These are phyloP conservation scores for Cherax quadricarinatus DNA, from an alignment of 1,140 invertebrate species.

Conservation along the genomic window DNA sequence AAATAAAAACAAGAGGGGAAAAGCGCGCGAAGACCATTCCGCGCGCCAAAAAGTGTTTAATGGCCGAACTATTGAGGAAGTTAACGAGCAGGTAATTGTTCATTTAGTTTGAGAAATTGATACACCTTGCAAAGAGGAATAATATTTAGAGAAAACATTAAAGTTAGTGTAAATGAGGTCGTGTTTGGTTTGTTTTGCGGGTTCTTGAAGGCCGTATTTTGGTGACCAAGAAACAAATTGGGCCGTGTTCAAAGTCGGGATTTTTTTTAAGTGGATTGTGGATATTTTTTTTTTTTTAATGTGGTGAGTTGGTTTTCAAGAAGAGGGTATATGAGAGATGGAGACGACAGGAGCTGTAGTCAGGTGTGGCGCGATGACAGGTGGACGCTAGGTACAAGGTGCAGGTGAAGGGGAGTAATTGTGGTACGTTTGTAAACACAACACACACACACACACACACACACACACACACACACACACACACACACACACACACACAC, in stretches of 20 bases:
- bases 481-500: slow-evolving; percentile 3
- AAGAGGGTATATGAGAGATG: background rate
- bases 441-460: slow-evolving; percentile 19
- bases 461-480: slow-evolving; percentile 31
- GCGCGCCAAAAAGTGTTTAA: background rate
- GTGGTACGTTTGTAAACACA: background rate
- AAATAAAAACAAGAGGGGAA: background rate
- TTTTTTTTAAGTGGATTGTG: background rate
- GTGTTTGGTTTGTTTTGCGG: background rate
- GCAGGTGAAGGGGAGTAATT: background rate
- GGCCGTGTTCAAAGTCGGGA: background rate
- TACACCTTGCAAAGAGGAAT: background rate
- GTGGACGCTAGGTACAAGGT: background rate
- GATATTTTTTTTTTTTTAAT: background rate
- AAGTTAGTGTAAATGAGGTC: background rate
- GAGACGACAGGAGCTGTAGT: background rate
- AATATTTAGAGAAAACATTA: background rate
- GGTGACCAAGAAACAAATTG: background rate
- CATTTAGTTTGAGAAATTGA: slow-evolving; percentile 8
- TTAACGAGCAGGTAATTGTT: slow-evolving; percentile 10
- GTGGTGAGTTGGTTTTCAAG: background rate
- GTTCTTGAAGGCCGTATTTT: background rate
- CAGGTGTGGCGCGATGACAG: background rate
- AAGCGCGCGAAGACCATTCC: background rate
- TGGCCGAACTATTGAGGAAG: background rate